Evolutionary conservation across 2,113 vertebrate genomes (phyloP), one percentile per base, ranked within the genome.

Genomic region (Dipodomys ordii): DNA sequence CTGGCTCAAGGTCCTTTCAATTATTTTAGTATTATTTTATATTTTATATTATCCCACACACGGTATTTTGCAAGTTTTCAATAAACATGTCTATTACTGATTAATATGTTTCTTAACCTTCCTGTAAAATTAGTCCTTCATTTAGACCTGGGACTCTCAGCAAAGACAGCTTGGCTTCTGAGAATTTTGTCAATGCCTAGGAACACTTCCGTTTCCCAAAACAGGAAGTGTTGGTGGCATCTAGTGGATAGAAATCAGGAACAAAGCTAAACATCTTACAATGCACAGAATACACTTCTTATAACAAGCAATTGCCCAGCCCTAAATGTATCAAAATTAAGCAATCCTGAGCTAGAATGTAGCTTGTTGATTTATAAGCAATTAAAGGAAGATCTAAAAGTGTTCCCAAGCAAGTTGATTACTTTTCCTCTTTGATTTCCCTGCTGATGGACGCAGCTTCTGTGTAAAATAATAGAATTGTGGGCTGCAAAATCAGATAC

Each of bases 321-420:
- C 25, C 44, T 35, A 85, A 90, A 77, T 83, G 72, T 86, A 67
- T 74, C 71, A 74, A 92, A 60, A 39, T 65, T 49, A 80, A 92
- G 68, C 79, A 77, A 91, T 44, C 35, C 20, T 77, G 53, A 81
- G 83, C 86, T 81, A 92, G 76, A 88, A 62, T 15, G 32, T 57
- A 67, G 83, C 8, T 19, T 87, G 88, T 90, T 82, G 85, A 91
- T 95, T 93, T 94, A 71, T 19, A 89, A 91, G 46, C 76, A 77
- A 44, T 93, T 83, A 57, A 87, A 30, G 81, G 74, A 68, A 92
- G 35, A 57, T 83, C 67, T 95, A 44, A 88, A 93, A 87, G 64
- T 57, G 20, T 16, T 77, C 28, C 76, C 28, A 92, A 94, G 46
- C 62, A 92, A 87, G 46, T 20, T 27, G 44, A 80, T 91, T 80